These are phyloP conservation scores for Cygnus buccinator DNA, from an alignment of 2,113 vertebrate species.

Conservation along the genomic window DNA sequence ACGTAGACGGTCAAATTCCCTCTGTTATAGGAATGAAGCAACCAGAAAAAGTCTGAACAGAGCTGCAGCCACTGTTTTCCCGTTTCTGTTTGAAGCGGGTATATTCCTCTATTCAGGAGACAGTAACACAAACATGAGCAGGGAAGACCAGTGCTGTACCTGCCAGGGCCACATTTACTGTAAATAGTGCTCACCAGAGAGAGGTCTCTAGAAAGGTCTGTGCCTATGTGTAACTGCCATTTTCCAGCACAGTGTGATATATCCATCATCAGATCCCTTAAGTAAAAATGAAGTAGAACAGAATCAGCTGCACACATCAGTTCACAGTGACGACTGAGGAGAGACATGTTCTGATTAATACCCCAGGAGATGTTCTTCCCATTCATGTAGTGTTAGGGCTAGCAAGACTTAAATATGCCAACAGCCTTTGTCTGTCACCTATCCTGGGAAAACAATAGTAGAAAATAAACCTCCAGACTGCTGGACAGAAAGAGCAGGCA, in stretches of 20 bases:
- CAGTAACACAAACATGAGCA: neutral
- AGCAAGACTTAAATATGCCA: neutral
- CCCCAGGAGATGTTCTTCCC: neutral
- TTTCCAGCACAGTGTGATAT: neutral
- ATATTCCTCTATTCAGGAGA: neutral
- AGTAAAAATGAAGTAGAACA: neutral
- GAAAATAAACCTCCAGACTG: neutral
- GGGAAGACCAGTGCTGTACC: neutral
- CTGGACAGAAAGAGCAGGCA: neutral
- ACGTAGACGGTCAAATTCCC: neutral
- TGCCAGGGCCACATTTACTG: neutral
- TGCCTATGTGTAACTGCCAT: neutral
- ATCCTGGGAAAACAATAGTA: neutral
- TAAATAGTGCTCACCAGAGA: neutral
- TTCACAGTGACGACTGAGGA: neutral
- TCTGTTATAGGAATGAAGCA: neutral
- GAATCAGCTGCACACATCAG: neutral
- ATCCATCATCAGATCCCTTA: neutral
- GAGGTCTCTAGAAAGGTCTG: neutral
- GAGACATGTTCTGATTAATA: neutral
- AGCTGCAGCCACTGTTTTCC: neutral
- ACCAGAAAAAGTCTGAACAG: neutral
- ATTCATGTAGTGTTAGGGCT: neutral
- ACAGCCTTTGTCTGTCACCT: neutral
- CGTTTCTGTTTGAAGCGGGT: neutral